Conservation (phyloP, 2,113 vertebrate genomes). For the Percina caprodes region DNA sequence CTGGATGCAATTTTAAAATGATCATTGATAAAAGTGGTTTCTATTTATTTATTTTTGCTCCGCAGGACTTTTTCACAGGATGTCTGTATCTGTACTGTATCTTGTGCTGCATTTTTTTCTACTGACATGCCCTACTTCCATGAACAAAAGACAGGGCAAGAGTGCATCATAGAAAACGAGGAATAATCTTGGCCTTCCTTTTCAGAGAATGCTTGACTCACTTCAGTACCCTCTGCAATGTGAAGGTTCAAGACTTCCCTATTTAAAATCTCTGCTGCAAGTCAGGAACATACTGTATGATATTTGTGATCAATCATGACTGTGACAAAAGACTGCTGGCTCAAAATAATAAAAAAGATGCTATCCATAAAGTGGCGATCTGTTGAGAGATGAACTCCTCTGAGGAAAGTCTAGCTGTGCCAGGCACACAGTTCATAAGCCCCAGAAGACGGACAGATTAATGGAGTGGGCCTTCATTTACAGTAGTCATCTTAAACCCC, state of each 20-base stretch:
- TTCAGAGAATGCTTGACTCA: conserved; percentile 52
- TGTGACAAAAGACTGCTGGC: conserved; percentile 63
- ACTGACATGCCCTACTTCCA: conserved; percentile 61
- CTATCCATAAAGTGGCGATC: conserved; percentile 69
- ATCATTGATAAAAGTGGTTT: conserved; percentile 10
- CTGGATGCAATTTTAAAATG: conserved; percentile 14
- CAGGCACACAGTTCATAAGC: conserved; percentile 64
- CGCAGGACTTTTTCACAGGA: conserved; percentile 9
- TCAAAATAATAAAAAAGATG: conserved; percentile 75
- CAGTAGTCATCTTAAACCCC: conserved; percentile 41
- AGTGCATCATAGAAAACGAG: conserved; percentile 42
- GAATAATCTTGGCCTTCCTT: conserved; percentile 58
- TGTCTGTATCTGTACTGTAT: conserved; percentile 20
- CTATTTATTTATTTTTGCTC: conserved; percentile 15
- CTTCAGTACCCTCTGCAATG: conserved; percentile 42
- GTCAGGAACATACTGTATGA: conserved; percentile 63
- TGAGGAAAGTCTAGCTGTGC: conserved; percentile 53
- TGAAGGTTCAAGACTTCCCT: conserved; percentile 55
- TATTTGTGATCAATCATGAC: conserved; percentile 78
- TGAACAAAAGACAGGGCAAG: conserved; percentile 62
- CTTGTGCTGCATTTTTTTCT: conserved; percentile 29
- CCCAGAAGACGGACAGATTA: conserved; percentile 53
- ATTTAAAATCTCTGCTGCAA: conserved; percentile 64
- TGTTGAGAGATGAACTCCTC: conserved; percentile 72
- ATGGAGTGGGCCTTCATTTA: conserved; percentile 60